Evolutionary conservation across 2,113 vertebrate species (phyloP).

Genomic region (Raphicerus campestris): DNA sequence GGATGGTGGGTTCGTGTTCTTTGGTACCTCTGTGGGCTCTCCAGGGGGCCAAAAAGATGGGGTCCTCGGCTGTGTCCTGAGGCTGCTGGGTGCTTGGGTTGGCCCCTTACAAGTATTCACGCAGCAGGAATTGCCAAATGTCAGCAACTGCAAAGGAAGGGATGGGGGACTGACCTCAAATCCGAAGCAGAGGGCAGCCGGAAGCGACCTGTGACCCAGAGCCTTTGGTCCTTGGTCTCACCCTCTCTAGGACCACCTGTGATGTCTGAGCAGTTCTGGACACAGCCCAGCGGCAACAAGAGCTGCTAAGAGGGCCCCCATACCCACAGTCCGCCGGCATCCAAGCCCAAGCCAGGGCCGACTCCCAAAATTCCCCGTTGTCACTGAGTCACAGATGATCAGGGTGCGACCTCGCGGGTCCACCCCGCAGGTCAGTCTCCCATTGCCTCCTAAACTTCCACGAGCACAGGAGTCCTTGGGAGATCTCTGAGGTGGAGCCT

Average conservation of each 20-base stretch:
- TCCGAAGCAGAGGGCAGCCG: neutral
- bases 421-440: too few species aligned
- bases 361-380: accelerated
- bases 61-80: neutral
- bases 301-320: neutral
- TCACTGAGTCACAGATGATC: neutral
- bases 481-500: neutral
- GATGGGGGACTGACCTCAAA: accelerated
- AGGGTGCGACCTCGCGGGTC: neutral
- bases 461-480: neutral
- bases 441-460: neutral
- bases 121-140: neutral
- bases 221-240: neutral
- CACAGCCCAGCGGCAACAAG: neutral
- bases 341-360: accelerated
- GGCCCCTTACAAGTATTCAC: neutral
- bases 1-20: neutral
- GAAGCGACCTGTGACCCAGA: neutral
- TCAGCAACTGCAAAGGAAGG: neutral
- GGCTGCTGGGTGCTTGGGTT: neutral
- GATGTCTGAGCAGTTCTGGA: neutral
- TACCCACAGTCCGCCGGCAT: neutral
- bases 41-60: neutral
- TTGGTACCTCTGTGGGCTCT: neutral
- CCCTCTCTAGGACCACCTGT: constrained; percentile 11